Evolutionary conservation across 1,140 invertebrate species (phyloP), one percentile per base, ranked within the genome.

Genomic region (Bombus huntii): DNA sequence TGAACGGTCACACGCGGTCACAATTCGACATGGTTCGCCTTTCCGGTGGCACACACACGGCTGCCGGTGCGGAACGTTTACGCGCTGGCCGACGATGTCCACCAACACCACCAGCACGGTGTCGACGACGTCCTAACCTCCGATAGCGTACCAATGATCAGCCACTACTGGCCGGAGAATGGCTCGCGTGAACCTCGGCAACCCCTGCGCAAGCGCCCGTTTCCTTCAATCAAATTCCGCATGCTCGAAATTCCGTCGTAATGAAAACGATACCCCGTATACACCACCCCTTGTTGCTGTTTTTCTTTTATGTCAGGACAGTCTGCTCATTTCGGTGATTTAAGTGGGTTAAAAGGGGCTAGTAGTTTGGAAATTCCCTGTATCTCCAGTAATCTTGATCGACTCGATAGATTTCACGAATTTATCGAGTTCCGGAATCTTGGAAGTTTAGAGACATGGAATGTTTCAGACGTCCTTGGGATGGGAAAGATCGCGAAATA

Each of bases 211-310:
- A 93, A 87, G 92, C 92, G 90, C 89, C 73, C 47, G 31, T 88
- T 88, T 85, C 85, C 88, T 87, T 87, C 87, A 92, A 92, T 90
- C 85, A 92, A 92, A 92, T 91, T 87, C 89, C 89, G 85, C 89
- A 89, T 90, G 87, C 87, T 88, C 88, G 85, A 86, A 85, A 89
- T 89, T 83, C 77, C 72, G 57, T 87, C 88, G 57, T 81, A 81
- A 57, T 37, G 25, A 31, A 34, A 42, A 22, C 65, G 44, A 28
- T 62, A 34, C 44, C 22, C 18, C 31, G 25, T n/a, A 9, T 42
- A 65, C 15, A 73, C 53, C 15, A 25, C 28, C 22, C n/a, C 18
- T 37, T 39, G 18, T 72, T 72, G 22, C 15, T 28, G 62, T 47
- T 65, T 62, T 74, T 31, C 12, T 82, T 82, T 70, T 25, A 3